Percentiles rank a stretch among this genome's conserved stretches.
phyloP scores from a whole-genome alignment of 2,113 vertebrate genomes.

The Gymnarchus niloticus region DNA sequence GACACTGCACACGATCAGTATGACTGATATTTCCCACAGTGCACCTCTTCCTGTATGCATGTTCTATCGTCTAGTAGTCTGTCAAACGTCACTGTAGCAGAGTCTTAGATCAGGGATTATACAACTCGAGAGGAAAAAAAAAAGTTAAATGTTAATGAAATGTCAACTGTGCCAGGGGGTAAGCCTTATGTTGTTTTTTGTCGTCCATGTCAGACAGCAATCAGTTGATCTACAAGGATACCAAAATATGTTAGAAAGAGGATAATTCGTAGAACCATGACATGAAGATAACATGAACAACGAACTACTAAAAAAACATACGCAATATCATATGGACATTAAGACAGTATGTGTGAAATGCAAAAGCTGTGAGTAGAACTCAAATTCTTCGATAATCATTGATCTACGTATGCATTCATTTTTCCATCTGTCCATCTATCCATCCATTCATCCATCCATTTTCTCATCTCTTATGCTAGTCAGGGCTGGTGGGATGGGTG shows the following conservation, averaged over 20 bases:
- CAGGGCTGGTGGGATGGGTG: too few relatives aligned
- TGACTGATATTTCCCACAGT: background rate
- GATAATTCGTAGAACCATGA: background rate
- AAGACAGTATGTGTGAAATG: background rate
- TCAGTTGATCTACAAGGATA: background rate
- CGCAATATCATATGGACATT: too few relatives aligned
- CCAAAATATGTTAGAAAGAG: background rate
- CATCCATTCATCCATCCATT: too few relatives aligned
- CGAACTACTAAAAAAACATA: too few relatives aligned
- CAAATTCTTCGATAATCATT: too few relatives aligned
- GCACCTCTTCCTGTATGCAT: background rate
- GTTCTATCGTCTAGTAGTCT: background rate
- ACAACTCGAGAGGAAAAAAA: background rate
- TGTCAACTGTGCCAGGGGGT: background rate
- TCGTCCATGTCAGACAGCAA: background rate
- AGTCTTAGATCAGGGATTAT: background rate
- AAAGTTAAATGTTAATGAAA: constrained; percentile 7
- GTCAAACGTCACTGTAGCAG: background rate
- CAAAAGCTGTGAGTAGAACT: background rate
- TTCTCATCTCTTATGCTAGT: too few relatives aligned
- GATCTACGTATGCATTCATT: too few relatives aligned
- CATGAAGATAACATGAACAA: background rate
- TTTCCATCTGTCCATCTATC: too few relatives aligned
- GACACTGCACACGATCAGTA: background rate
- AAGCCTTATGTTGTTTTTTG: background rate